phyloP scores from a whole-genome alignment of 2,113 vertebrate species.

The Octodon degus region DNA sequence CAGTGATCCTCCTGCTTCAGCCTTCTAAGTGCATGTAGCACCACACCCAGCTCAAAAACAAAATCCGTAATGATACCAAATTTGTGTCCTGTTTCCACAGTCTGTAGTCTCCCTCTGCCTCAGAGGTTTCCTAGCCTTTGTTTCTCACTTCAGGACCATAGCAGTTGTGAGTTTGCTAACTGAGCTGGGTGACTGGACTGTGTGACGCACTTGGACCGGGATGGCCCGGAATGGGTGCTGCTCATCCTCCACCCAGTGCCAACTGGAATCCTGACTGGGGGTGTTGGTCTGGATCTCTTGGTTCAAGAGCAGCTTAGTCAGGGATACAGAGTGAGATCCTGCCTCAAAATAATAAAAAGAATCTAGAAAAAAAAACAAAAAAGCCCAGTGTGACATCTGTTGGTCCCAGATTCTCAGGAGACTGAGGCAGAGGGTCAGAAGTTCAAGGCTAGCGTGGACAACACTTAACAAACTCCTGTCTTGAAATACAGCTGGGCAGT shows the following conservation, averaged over 20 bases:
- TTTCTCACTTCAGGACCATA: neutral
- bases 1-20: too few relatives aligned
- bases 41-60: too few relatives aligned
- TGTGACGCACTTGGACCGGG: neutral
- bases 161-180: too few relatives aligned
- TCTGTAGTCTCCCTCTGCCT: neutral
- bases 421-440: neutral
- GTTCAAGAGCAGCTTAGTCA: neutral
- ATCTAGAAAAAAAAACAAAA: too few relatives aligned
- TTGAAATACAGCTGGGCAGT: neutral
- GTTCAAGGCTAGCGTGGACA: neutral
- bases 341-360: too few relatives aligned
- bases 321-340: neutral
- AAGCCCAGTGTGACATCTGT: neutral
- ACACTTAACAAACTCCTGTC: neutral
- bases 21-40: too few relatives aligned
- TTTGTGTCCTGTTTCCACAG: neutral
- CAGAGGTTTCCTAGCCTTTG: slow-evolving; percentile 12
- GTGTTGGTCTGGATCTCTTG: neutral
- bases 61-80: neutral
- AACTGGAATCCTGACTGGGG: rapidly evolving
- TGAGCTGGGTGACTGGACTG: too few relatives aligned
- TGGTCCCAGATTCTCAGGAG: neutral
- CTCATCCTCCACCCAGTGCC: neutral
- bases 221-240: neutral